These are phyloP conservation scores for Papilio protenor DNA, from an alignment of 2,888 invertebrate species.

Conservation along the genomic window DNA sequence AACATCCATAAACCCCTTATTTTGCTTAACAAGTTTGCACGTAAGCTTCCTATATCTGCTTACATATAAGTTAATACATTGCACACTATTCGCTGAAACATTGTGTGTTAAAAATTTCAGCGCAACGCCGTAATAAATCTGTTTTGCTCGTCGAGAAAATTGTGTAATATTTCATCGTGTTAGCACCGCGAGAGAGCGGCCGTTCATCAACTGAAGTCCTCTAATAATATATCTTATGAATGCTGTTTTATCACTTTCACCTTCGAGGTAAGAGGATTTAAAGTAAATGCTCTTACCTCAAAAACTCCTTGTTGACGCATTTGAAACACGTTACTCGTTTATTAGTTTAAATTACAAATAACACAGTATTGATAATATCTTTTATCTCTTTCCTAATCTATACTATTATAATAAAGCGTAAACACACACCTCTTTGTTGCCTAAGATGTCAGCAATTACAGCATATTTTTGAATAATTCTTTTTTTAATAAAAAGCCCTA, in stretches of 20 bases:
- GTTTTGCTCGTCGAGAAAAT: slow-evolving; percentile 78
- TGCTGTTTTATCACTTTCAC: slow-evolving; percentile 50
- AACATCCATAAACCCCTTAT: slow-evolving; percentile 14
- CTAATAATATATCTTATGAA: slow-evolving; percentile 62
- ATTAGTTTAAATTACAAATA: too few relatives aligned
- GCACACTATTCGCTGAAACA: slow-evolving; percentile 49
- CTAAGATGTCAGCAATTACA: too few relatives aligned
- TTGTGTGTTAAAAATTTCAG: slow-evolving; percentile 62
- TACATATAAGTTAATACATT: slow-evolving; percentile 31
- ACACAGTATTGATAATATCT: too few relatives aligned
- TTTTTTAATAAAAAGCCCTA: too few relatives aligned
- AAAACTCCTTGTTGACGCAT: background rate
- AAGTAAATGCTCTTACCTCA: slow-evolving; percentile 2
- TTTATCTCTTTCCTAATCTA: too few relatives aligned
- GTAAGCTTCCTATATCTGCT: slow-evolving; percentile 28
- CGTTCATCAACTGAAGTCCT: slow-evolving; percentile 76
- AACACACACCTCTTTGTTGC: too few relatives aligned
- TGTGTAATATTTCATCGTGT: slow-evolving; percentile 78
- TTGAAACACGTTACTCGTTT: background rate
- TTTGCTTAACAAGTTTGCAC: slow-evolving; percentile 27
- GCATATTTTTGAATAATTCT: too few relatives aligned
- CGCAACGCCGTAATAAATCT: slow-evolving; percentile 69
- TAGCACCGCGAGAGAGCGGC: slow-evolving; percentile 69
- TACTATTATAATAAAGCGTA: too few relatives aligned
- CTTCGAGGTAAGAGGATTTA: slow-evolving; percentile 43